Base-by-base conservation (phyloP, 1,140 invertebrate species). In the Meloidogyne hapla region DNA sequence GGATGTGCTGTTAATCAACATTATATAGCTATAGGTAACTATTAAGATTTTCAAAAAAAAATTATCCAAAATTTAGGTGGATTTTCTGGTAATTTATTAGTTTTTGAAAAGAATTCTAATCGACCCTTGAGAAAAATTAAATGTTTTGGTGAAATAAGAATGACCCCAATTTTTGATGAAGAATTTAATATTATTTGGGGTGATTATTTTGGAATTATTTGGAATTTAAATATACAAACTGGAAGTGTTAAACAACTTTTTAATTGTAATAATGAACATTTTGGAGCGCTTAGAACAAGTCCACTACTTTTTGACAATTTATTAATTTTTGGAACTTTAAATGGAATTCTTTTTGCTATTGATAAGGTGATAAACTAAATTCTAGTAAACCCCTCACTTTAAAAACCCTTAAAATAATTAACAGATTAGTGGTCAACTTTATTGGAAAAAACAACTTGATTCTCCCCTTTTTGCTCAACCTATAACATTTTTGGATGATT, bases 81-180 rank as follows among this genome's bases (percentile, higher is more conserved):
- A 28, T 76, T 76, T 48, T 42, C 21, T 64, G 75, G 75, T 6
- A 18, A 64, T 38, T 64, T 76, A 42, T 10, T 42, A 18, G 2
- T 76, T 2, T 76, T 76, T 63, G 67, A 76, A n/a, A 23, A 45
- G 10, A 6, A 12, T 12, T 38, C 45, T 21, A 38, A 73, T 23
- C 33, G 12, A 42, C 38, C 26, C 2, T 12, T 26, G 8, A 42
- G 9, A 21, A 28, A 21, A 13, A 69, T 56, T 18, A 23, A 48
- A 12, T 75, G 40, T 70, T 25, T 23, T 28, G n/a, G 48, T 10
- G 75, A 76, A 62, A 76, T 76, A 33, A 38, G 75, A 13, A 76
- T 76, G 75, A 67, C 68, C 9, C 75, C 75, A 23, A 64, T 64
- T 2, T 76, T 76, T 63, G 75, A 74, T 40, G 40, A 40, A n/a